phyloP scores from a whole-genome alignment of 2,113 vertebrate species.

The Cottus gobio region DNA sequence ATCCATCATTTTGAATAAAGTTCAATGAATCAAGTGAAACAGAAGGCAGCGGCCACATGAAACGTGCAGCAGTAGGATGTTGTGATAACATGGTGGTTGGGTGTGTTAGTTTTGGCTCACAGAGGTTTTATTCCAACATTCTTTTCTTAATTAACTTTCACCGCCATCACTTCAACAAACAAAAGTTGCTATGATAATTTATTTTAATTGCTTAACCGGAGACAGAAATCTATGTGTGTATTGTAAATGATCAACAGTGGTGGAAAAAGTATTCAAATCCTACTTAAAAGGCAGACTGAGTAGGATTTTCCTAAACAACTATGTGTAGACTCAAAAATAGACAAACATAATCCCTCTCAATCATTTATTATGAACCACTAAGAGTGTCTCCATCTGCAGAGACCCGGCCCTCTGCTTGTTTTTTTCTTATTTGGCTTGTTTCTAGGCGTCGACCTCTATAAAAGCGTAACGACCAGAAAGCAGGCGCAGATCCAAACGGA shows the following conservation, averaged over 20 bases:
- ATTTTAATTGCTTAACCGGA: not conserved
- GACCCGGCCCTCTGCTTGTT: not conserved
- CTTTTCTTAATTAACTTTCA: slow-evolving; percentile 9
- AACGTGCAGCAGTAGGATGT: slow-evolving; percentile 11
- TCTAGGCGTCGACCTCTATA: not conserved
- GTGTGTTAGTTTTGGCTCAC: slow-evolving; percentile 31
- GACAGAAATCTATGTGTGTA: not conserved
- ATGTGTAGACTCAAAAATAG: not conserved
- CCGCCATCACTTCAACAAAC: slow-evolving; percentile 7
- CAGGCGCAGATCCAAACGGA: not conserved
- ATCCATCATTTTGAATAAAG: not conserved
- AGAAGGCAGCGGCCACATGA: slow-evolving; percentile 19
- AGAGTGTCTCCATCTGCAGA: not conserved
- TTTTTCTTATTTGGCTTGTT: not conserved
- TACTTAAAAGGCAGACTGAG: not conserved
- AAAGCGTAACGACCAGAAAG: not conserved
- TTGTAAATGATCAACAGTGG: not conserved
- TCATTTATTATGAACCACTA: not conserved
- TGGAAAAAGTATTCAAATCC: not conserved
- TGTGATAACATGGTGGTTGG: slow-evolving; percentile 41
- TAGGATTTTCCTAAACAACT: not conserved
- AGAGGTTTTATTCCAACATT: slow-evolving; percentile 5
- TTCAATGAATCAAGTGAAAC: slow-evolving; percentile 16
- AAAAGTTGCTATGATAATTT: not conserved
- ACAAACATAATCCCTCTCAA: not conserved